phyloP scores from a whole-genome alignment of 2,888 invertebrate species.

The Cremastinae sp. region DNA sequence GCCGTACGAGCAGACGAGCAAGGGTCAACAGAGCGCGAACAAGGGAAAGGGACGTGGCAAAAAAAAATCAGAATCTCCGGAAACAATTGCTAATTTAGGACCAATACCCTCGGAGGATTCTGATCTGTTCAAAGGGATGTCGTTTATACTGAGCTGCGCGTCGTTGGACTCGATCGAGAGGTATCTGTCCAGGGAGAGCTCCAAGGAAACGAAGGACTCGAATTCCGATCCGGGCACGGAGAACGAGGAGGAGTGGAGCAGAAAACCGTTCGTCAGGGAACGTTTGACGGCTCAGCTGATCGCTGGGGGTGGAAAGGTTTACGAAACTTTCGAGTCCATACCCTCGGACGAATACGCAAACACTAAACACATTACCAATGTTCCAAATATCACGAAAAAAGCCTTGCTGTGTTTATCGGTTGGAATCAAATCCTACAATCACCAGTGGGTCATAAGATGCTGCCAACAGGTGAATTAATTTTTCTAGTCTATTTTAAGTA shows the following conservation, averaged over 20 bases:
- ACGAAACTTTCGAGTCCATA: conserved; percentile 82
- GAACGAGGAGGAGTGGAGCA: conserved; percentile 82
- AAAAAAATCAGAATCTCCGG: conserved; percentile 82
- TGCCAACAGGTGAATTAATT: conserved; percentile 78
- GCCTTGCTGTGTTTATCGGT: conserved; percentile 87
- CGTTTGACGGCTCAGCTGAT: conserved; percentile 84
- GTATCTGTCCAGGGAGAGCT: conserved; percentile 59
- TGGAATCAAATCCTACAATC: conserved; percentile 84
- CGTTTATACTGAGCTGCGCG: conserved; percentile 84
- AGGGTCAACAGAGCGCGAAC: conserved; percentile 74
- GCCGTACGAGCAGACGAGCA: conserved; percentile 65
- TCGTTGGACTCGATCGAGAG: conserved; percentile 76
- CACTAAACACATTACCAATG: conserved; percentile 85
- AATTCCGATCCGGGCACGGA: conserved; percentile 81
- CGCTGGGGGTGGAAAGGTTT: conserved; percentile 84
- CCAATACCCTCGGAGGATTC: conserved; percentile 81
- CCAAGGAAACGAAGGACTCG: conserved; percentile 73
- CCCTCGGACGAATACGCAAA: conserved; percentile 82
- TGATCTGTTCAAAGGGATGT: conserved; percentile 82
- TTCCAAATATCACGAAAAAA: conserved; percentile 88
- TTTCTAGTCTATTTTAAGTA: neutral
- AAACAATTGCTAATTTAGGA: conserved; percentile 81
- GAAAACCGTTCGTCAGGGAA: conserved; percentile 81
- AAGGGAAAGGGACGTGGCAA: conserved; percentile 82
- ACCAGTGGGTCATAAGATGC: conserved; percentile 87